These are phyloP conservation scores for Epizoanthus stellaris DNA, from an alignment of 92 coral and sea anemone genomes.

Conservation along the genomic window DNA sequence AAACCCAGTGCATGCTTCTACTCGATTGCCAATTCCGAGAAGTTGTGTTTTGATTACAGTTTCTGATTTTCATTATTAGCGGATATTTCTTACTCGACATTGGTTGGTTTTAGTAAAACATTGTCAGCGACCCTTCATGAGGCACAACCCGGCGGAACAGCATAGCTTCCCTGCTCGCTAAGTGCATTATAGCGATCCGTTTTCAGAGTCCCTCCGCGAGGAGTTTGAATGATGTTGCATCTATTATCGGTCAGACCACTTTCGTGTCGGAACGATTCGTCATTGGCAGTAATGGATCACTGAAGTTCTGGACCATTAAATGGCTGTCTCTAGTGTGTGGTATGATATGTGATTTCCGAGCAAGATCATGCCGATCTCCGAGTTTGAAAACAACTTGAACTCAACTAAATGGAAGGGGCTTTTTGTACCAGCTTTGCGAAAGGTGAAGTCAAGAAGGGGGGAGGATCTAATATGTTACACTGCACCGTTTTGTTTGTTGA, in stretches of 20 bases:
- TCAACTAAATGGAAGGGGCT: conserved; percentile 96
- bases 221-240: conserved; percentile 21
- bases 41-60: conserved; percentile 38
- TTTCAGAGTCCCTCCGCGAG: neutral
- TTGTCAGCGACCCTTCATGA: conserved; percentile 17
- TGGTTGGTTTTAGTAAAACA: conserved; percentile 26
- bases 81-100: conserved; percentile 29
- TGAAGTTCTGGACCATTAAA: conserved; percentile 42
- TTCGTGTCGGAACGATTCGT: conserved; percentile 34
- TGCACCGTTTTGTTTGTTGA: conserved; percentile 55
- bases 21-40: conserved; percentile 28
- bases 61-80: conserved; percentile 16
- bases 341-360: conserved; percentile 74
- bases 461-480: conserved; percentile 53
- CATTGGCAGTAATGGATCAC: conserved; percentile 42
- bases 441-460: conserved; percentile 76
- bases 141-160: conserved; percentile 6
- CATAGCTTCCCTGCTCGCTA: neutral
- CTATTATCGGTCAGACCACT: neutral
- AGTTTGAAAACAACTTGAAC: conserved; percentile 80
- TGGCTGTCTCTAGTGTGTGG: conserved; percentile 56
- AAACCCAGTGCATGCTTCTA: conserved; percentile 30
- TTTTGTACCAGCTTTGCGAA: conserved; percentile 84
- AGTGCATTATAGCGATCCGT: neutral
- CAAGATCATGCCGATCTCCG: conserved; percentile 87